Percentiles rank a stretch among this genome's conserved stretches.
Evolutionary conservation across 2,888 invertebrate genomes (phyloP).

Genomic region (Dolichopus griseipennis): DNA sequence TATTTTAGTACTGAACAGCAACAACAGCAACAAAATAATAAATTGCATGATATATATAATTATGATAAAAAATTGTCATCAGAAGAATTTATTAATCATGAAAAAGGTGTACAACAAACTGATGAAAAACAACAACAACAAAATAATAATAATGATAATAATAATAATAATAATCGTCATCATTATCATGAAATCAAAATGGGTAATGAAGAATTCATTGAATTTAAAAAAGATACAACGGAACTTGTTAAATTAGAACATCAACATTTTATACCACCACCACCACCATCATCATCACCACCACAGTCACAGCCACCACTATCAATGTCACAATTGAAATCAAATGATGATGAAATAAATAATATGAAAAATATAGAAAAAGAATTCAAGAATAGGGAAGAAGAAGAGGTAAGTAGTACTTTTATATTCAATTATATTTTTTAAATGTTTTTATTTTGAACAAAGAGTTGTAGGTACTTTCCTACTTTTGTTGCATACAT

Average conservation of each 20-base stretch:
- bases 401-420: too few relatives aligned
- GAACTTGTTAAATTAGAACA: slow-evolving; percentile 10
- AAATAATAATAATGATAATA: neutral
- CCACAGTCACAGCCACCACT: too few relatives aligned
- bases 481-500: too few relatives aligned
- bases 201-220: slow-evolving; percentile 6
- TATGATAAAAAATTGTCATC: neutral
- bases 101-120: too few relatives aligned
- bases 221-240: slow-evolving; percentile 11
- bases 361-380: too few relatives aligned
- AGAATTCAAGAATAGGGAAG: too few relatives aligned
- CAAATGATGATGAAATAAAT: neutral
- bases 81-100: neutral
- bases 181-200: too few relatives aligned
- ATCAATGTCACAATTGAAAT: neutral
- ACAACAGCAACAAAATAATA: neutral
- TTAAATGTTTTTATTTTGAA: too few relatives aligned
- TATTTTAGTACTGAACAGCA: neutral
- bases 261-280: neutral
- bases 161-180: neutral
- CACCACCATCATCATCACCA: neutral
- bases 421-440: too few relatives aligned
- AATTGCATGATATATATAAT: slow-evolving; percentile 2
- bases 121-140: neutral
- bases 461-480: too few relatives aligned